Conservation (phyloP, 2,888 invertebrate genomes). For the Dryobotodes eremita region DNA sequence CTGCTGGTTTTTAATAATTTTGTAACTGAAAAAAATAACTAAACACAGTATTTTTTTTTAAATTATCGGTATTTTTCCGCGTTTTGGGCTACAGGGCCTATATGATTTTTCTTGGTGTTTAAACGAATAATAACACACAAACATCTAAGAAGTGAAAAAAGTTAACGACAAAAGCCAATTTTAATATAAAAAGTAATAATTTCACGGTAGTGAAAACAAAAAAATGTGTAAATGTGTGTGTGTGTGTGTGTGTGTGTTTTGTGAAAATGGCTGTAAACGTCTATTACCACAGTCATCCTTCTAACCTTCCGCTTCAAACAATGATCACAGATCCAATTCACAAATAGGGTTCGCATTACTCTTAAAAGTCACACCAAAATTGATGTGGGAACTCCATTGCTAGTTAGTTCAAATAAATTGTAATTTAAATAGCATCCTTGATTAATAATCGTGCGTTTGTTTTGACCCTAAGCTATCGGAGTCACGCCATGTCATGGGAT, state of each 20-base stretch:
- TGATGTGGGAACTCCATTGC: slow-evolving; percentile 75
- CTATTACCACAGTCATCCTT: background rate
- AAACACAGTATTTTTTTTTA: background rate
- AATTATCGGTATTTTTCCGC: background rate
- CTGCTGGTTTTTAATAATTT: background rate
- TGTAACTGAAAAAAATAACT: background rate
- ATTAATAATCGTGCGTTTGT: slow-evolving; percentile 66
- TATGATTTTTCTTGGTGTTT: background rate
- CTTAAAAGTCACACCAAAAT: slow-evolving; percentile 58
- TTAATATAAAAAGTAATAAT: background rate
- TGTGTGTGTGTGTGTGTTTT: too few species aligned
- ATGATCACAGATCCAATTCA: slow-evolving; percentile 42
- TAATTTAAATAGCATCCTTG: slow-evolving; percentile 71
- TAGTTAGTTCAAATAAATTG: slow-evolving; percentile 62
- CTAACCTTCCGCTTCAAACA: slow-evolving; percentile 38
- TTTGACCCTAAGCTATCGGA: slow-evolving; percentile 59
- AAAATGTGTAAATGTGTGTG: too few species aligned
- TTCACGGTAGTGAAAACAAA: too few species aligned
- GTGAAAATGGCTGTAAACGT: too few species aligned
- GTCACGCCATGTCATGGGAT: slow-evolving; percentile 81
- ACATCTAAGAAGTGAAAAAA: background rate
- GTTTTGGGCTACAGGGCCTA: background rate
- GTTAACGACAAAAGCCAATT: background rate
- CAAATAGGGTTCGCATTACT: slow-evolving; percentile 46
- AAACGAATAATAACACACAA: background rate